Evolutionary conservation across 2,888 invertebrate genomes (phyloP), one percentile per base, ranked within the genome.

Genomic region (Buathra laborator): DNA sequence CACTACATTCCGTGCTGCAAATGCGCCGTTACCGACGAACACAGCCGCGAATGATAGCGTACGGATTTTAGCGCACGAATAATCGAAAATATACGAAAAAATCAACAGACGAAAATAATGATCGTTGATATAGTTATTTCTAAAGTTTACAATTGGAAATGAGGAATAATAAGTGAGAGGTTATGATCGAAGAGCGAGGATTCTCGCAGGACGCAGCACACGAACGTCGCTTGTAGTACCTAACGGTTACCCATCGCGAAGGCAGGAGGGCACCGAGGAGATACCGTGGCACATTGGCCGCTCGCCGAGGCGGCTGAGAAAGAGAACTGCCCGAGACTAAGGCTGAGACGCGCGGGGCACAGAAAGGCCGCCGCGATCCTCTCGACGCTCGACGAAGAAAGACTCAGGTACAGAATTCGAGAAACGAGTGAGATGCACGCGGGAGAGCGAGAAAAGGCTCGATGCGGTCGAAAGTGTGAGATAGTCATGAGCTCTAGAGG

Each of bases 281-380:
- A 84, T 81, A 84, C 81, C 84, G 76, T 67, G 64, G 53, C 81
- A 81, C 84, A 66, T 76, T 62, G 70, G 51, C 75, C 84, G 76
- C 62, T 81, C 84, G 80, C 66, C 62, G 74, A 72, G 53, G 56
- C 78, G 53, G 72, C 78, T 56, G 79, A 74, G 79, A 82, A 75
- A 81, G 72, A 84, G 77, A 77, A 77, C 67, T 46, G 67, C 19
- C 24, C 19, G 24, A 44, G 44, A 19, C 19, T 32, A 44, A 67
- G 44, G 29, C 68, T 29, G 44, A 67, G 46, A 6, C 56, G 19
- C 56, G 37, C 56, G 56, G 6, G 48, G 66, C 16, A 19, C 43
- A 48, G 46, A 29, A 16, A 72, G 53, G 59, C 53, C 51, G 64
- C 46, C 66, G 67, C 32, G 12, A 37, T 46, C 24, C 67, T 44